phyloP scores from a whole-genome alignment of 2,797 vertebrate species.

The Pangasius djambal region DNA sequence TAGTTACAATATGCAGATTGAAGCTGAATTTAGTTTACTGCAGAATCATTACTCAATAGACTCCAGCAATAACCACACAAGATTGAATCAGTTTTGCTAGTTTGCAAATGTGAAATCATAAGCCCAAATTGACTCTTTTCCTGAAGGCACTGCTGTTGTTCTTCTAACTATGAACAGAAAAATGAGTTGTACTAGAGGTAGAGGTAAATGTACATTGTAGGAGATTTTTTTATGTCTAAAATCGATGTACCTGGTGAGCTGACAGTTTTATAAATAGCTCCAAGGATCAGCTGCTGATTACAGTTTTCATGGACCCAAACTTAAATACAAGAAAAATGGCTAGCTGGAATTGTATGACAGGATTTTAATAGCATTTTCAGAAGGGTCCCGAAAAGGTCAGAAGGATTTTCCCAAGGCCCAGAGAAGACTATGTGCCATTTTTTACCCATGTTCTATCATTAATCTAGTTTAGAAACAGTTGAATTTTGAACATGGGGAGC shows the following conservation, averaged over 20 bases:
- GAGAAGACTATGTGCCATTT: background rate
- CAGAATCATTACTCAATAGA: slow-evolving; percentile 11
- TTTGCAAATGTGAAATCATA: slow-evolving; percentile 35
- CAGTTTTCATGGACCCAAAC: slow-evolving; percentile 37
- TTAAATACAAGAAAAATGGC: slow-evolving; percentile 47
- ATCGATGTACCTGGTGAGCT: slow-evolving; percentile 47
- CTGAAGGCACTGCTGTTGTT: slow-evolving; percentile 49
- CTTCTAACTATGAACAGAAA: slow-evolving; percentile 33
- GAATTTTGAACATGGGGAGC: background rate
- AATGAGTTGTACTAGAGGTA: slow-evolving; percentile 21
- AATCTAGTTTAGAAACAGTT: slow-evolving; percentile 20
- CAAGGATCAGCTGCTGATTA: slow-evolving; percentile 50
- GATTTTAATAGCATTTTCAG: slow-evolving; percentile 26
- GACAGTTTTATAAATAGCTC: slow-evolving; percentile 51
- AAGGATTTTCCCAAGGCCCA: slow-evolving; percentile 25
- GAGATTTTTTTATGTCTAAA: slow-evolving; percentile 30
- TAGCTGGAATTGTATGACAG: slow-evolving; percentile 39
- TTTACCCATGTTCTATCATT: background rate
- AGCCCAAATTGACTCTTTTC: slow-evolving; percentile 45
- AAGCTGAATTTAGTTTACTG: slow-evolving; percentile 8
- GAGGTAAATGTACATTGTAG: slow-evolving; percentile 41
- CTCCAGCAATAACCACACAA: background rate
- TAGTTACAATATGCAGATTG: background rate
- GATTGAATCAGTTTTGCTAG: slow-evolving; percentile 30
- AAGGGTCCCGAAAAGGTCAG: slow-evolving; percentile 15